phyloP scores from a whole-genome alignment of 2,797 vertebrate species.

The Sebastes steindachneri region DNA sequence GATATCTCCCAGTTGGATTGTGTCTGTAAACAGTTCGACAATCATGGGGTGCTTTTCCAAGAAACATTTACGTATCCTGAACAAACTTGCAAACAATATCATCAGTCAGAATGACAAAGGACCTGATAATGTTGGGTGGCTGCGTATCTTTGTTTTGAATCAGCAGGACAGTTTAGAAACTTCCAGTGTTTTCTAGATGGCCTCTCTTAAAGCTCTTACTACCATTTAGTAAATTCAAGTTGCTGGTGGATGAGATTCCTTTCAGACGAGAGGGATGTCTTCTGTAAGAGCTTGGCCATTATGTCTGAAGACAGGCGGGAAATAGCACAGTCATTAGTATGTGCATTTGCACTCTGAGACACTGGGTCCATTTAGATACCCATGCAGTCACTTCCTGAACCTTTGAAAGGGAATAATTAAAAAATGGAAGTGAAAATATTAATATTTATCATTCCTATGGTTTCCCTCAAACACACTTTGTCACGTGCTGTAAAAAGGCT shows the following conservation, averaged over 20 bases:
- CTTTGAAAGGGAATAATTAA: conserved; percentile 28
- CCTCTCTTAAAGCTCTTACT: conserved; percentile 36
- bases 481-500: neutral
- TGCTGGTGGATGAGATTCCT: conserved; percentile 14
- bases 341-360: conserved; percentile 57
- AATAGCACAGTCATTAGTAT: conserved; percentile 68
- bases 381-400: conserved; percentile 44
- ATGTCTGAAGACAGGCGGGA: conserved; percentile 53
- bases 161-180: conserved; percentile 13
- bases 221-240: conserved; percentile 36
- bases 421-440: conserved; percentile 32
- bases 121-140: neutral
- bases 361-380: conserved; percentile 53
- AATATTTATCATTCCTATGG: conserved; percentile 25
- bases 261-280: conserved; percentile 27
- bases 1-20: conserved; percentile 25
- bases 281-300: conserved; percentile 61
- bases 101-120: conserved; percentile 4
- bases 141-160: conserved; percentile 1
- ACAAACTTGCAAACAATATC: neutral
- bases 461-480: neutral
- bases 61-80: conserved; percentile 2
- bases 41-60: conserved; percentile 3
- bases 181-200: conserved; percentile 5
- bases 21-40: conserved; percentile 15